These are phyloP conservation scores for Chrosomus eos DNA, from an alignment of 2,797 vertebrate genomes.

Conservation along the genomic window DNA sequence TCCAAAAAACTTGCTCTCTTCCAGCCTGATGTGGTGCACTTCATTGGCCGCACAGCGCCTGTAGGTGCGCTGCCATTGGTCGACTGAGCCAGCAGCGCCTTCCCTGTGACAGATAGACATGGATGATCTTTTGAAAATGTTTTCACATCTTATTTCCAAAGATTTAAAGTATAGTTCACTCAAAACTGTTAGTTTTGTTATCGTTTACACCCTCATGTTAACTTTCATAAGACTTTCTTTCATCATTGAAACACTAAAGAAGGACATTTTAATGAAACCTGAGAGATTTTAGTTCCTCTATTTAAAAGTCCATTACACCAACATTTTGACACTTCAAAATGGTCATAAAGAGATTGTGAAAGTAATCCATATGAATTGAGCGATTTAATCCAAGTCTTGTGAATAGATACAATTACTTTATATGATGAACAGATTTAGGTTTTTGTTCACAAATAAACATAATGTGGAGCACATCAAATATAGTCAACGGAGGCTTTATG, in stretches of 20 bases:
- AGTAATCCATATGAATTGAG: background rate
- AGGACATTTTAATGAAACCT: background rate
- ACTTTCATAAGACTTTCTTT: background rate
- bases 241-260: background rate
- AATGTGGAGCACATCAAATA: background rate
- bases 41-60: conserved; percentile 86
- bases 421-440: background rate
- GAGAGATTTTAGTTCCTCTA: background rate
- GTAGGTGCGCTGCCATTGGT: conserved; percentile 87
- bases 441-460: background rate
- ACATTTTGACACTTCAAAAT: background rate
- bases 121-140: conserved; percentile 60
- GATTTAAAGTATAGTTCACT: background rate
- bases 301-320: background rate
- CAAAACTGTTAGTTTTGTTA: background rate
- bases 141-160: conserved; percentile 18
- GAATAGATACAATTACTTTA: background rate
- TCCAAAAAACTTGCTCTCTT: conserved; percentile 87
- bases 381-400: background rate
- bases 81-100: conserved; percentile 76
- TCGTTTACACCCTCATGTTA: background rate
- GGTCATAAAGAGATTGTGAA: background rate
- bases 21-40: conserved; percentile 85
- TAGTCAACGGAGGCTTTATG: background rate
- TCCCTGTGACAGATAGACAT: conserved; percentile 70